A percentile compares a stretch with the other conserved stretches of the same genome.
These are phyloP conservation scores for Steromphala cineraria DNA, from an alignment of 2,888 invertebrate genomes.

Conservation along the genomic window DNA sequence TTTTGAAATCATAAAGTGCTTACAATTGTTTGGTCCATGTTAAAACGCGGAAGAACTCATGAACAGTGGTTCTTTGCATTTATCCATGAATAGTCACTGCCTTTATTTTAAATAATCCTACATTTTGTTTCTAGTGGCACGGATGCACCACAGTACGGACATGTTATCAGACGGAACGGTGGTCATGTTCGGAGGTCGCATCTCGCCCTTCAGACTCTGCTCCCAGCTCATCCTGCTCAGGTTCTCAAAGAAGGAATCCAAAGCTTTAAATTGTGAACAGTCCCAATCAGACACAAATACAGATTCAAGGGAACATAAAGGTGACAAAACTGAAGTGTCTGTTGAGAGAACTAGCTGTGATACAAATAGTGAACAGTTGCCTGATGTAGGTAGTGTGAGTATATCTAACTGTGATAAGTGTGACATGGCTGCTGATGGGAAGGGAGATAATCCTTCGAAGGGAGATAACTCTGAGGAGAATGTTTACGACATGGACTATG, in stretches of 20 bases:
- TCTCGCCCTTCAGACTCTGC: slow-evolving; percentile 68
- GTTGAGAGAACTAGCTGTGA: neutral
- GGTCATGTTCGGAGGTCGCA: slow-evolving; percentile 74
- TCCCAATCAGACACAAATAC: neutral
- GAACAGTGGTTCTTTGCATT: too few relatives aligned
- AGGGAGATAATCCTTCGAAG: neutral
- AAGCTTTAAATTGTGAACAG: too few relatives aligned
- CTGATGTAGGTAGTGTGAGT: too few relatives aligned
- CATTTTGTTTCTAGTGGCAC: slow-evolving; percentile 47
- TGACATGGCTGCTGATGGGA: neutral
- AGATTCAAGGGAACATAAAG: neutral
- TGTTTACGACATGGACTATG: slow-evolving; percentile 25
- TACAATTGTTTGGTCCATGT: too few relatives aligned
- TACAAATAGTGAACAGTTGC: neutral
- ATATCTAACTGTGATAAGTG: neutral
- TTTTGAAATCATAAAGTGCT: too few relatives aligned
- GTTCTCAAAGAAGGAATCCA: neutral
- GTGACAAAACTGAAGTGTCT: neutral
- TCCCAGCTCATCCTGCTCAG: slow-evolving; percentile 32
- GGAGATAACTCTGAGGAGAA: neutral
- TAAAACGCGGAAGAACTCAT: too few relatives aligned
- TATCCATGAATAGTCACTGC: too few relatives aligned
- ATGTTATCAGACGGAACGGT: slow-evolving; percentile 52
- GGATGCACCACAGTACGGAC: slow-evolving; percentile 64
- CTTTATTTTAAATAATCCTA: too few relatives aligned